Base-by-base conservation (phyloP, 2,797 vertebrate species). In the Enteromius unitaeniatus region DNA sequence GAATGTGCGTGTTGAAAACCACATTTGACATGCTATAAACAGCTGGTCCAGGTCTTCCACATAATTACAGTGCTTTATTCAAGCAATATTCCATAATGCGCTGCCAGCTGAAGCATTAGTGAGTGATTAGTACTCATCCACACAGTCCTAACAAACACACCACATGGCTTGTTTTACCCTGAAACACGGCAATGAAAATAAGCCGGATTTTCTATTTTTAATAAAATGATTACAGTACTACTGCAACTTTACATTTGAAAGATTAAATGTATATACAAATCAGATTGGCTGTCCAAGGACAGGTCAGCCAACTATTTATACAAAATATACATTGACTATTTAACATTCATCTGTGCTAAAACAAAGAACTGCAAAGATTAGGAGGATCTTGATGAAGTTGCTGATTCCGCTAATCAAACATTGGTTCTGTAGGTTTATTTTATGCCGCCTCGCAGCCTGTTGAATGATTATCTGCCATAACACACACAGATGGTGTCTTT, bases 21-120 rank as follows among this genome's bases (percentile, higher is more conserved):
- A 68, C 77, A 84, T 69, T 85, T 75, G 79, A 80, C 28, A 68
- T 69, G 80, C 37, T 37, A 58, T 55, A 82, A 80, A 85, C 86
- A 87, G 86, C 72, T 67, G 82, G 73, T 67, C 45, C 42, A 26
- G 87, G 78, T 86, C 79, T 74, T 42, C 51, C 31, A 55, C 31
- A 83, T 85, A 86, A 82, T 86, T 86, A 88, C 65, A 77, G 31
- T 15, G 60, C 82, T 69, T 64, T 68, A 67, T 68, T 84, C 68
- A 23, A 68, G 45, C 37, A 17, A 28, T n/a, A 31, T 69, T 53
- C 42, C 23, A 80, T 83, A 90, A 88, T 82, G 65, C 8, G 64
- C 78, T 60, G 74, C 72, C 28, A 73, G 65, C 42, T 62, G 5
- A 75, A 55, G 65, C 26, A 86, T 88, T 84, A 88, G 75, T 62